These are phyloP conservation scores for Cercopithecus mona DNA, from an alignment of 2,113 vertebrate species.

Conservation along the genomic window DNA sequence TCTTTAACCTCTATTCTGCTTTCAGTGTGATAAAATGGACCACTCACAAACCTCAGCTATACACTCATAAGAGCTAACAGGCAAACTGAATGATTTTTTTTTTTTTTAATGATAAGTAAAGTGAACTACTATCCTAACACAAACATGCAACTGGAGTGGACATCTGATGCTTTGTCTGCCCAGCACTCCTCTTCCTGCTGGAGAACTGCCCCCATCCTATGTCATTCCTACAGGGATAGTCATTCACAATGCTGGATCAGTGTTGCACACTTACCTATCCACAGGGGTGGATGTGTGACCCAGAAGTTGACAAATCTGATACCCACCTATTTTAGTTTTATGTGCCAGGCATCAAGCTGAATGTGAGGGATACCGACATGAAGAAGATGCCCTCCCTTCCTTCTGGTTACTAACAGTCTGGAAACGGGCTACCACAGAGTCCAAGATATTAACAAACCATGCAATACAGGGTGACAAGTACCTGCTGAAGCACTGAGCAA, in stretches of 20 bases:
- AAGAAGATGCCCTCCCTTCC: background rate
- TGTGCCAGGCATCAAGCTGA: background rate
- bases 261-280: background rate
- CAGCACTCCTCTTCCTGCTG: background rate
- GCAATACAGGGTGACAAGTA: too few relatives aligned
- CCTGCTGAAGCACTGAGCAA: background rate
- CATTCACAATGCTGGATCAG: background rate
- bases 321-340: background rate
- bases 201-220: background rate
- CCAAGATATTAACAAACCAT: background rate
- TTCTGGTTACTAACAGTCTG: background rate
- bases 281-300: too few relatives aligned
- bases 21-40: background rate
- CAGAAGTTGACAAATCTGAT: background rate
- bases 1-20: background rate
- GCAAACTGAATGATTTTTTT: background rate
- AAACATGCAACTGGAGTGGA: background rate
- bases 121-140: background rate
- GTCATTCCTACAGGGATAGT: background rate
- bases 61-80: background rate
- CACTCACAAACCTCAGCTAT: background rate
- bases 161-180: background rate
- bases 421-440: background rate
- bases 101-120: background rate
- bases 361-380: background rate